Conservation (phyloP, 2,888 invertebrate species). For the Cotesia congregata region DNA sequence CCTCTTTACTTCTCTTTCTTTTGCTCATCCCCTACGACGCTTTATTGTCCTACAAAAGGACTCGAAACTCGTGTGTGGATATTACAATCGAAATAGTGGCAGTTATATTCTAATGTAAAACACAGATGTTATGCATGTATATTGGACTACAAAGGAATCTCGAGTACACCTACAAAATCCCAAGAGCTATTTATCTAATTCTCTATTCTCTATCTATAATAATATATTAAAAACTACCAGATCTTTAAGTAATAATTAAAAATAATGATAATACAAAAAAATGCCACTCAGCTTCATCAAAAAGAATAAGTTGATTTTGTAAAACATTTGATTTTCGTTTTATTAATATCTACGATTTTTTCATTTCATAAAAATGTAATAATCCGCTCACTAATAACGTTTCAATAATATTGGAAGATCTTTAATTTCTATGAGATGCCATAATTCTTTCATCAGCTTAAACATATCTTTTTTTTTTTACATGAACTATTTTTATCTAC, state of each 20-base stretch:
- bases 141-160: slow-evolving; percentile 27
- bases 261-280: background rate
- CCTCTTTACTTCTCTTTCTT: background rate
- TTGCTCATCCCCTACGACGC: slow-evolving; percentile 3
- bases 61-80: slow-evolving; percentile 15
- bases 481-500: no score
- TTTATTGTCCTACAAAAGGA: slow-evolving; percentile 33
- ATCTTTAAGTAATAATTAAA: background rate
- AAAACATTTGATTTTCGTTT: no score
- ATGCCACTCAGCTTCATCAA: background rate
- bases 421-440: no score
- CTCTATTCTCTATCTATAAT: background rate
- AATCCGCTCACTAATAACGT: no score
- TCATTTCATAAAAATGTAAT: no score
- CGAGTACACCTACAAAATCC: slow-evolving; percentile 19
- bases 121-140: slow-evolving; percentile 34
- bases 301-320: no score
- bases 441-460: no score
- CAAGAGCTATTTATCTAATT: slow-evolving; percentile 15
- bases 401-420: no score
- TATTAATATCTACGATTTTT: no score
- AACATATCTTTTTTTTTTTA: no score
- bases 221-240: background rate
- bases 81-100: slow-evolving; percentile 36
- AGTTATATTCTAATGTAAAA: slow-evolving; percentile 21